Evolutionary conservation across 2,797 vertebrate species (phyloP).

Genomic region (Siniperca obscura): DNA sequence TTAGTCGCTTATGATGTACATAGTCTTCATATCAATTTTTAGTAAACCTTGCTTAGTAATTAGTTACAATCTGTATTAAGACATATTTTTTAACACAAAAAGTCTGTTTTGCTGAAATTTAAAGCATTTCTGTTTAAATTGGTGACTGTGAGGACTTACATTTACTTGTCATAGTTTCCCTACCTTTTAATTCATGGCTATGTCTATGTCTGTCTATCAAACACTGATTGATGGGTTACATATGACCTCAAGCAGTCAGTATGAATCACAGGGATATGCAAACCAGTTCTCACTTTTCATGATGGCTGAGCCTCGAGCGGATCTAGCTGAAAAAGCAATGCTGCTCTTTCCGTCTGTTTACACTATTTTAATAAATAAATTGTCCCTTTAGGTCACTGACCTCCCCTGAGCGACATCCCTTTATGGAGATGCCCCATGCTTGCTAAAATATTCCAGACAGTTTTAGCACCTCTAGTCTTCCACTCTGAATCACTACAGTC

Average conservation of each 20-base stretch:
- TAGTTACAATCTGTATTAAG: background rate
- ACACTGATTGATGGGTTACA: conserved; percentile 13
- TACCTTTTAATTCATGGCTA: background rate
- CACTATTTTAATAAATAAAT: conserved; percentile 55
- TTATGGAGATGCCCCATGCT: conserved; percentile 62
- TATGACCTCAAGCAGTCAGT: conserved; percentile 2
- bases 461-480: conserved; percentile 59
- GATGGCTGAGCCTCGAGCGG: conserved; percentile 8
- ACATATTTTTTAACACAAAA: background rate
- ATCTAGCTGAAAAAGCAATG: conserved; percentile 30
- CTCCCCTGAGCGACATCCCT: conserved; percentile 52
- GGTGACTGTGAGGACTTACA: background rate
- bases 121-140: background rate
- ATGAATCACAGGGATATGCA: conserved; percentile 39
- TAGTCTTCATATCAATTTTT: background rate
- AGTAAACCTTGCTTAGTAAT: background rate
- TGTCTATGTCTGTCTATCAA: conserved; percentile 2
- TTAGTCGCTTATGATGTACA: background rate
- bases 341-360: conserved; percentile 16
- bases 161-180: background rate
- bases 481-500: conserved; percentile 58
- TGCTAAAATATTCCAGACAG: conserved; percentile 60
- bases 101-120: background rate
- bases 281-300: conserved; percentile 33
- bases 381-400: conserved; percentile 55